These are phyloP conservation scores for Drosophila setifemur DNA, from an alignment of 1,140 invertebrate species.

Conservation along the genomic window DNA sequence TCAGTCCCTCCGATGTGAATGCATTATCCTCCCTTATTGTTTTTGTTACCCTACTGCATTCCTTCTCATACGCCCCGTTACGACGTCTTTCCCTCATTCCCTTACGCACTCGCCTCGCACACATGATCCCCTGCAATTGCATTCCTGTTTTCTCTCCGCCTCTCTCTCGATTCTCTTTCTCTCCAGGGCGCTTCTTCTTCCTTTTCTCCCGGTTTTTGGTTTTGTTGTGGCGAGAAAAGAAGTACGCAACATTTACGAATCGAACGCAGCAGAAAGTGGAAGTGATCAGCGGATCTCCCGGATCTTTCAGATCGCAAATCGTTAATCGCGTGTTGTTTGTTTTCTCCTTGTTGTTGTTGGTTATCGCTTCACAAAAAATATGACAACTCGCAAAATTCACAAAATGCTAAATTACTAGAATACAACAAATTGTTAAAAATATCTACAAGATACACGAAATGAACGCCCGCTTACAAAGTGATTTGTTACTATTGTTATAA, in stretches of 20 bases:
- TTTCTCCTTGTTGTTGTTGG: conserved; percentile 41
- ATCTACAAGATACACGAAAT: conserved; percentile 33
- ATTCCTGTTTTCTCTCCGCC: conserved; percentile 59
- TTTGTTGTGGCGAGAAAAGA: conserved; percentile 42
- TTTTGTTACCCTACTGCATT: conserved; percentile 25
- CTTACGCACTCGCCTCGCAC: conserved; percentile 11
- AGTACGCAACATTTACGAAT: conserved; percentile 78
- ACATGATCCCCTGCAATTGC: conserved; percentile 56
- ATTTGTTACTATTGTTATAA: conserved; percentile 28
- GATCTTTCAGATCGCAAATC: conserved; percentile 23
- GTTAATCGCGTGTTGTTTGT: conserved; percentile 30
- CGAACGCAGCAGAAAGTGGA: conserved; percentile 77
- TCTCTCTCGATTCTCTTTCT: conserved; percentile 32
- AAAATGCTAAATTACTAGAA: conserved; percentile 11
- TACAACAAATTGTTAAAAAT: conserved; percentile 32
- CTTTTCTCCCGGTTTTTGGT: conserved; percentile 33
- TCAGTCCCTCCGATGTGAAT: neutral
- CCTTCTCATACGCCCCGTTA: conserved; percentile 10
- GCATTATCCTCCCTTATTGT: conserved; percentile 35
- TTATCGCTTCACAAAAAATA: conserved; percentile 9
- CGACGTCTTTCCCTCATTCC: conserved; percentile 16
- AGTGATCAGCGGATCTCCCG: conserved; percentile 58
- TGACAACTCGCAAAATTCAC: neutral
- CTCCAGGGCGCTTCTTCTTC: conserved; percentile 19
- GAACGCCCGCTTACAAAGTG: conserved; percentile 31